Conservation (phyloP, 2,113 vertebrate genomes). For the Falcunculus frontatus region DNA sequence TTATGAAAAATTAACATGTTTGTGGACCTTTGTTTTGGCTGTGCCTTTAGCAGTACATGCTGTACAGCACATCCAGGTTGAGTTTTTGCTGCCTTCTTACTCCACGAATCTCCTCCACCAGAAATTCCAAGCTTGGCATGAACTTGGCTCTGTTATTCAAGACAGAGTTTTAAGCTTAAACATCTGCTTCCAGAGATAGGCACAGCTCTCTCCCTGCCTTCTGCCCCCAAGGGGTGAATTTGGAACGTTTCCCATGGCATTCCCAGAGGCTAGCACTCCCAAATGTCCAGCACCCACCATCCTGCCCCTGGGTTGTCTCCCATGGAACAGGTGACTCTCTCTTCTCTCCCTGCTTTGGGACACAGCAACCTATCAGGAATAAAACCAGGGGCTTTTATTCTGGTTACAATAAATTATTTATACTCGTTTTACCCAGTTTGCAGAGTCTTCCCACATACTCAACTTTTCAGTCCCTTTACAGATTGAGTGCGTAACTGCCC, state of each 20-base stretch:
- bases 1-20: neutral
- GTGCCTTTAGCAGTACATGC: neutral
- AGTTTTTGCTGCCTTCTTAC: neutral
- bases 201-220: neutral
- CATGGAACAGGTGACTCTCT: neutral
- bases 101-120: neutral
- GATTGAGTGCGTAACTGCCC: neutral
- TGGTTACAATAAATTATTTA: neutral
- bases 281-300: fast-evolving
- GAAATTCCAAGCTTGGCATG: neutral
- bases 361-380: neutral
- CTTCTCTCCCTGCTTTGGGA: neutral
- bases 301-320: neutral
- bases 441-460: neutral
- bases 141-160: neutral
- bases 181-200: neutral
- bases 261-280: fast-evolving
- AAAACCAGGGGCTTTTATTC: neutral
- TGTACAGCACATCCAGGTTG: neutral
- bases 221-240: neutral
- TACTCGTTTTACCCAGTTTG: neutral
- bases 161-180: neutral
- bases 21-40: neutral
- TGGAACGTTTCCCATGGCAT: neutral
- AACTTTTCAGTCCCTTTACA: neutral